Evolutionary conservation across 2,888 invertebrate species (phyloP).

Genomic region (Mycalesis mineus): DNA sequence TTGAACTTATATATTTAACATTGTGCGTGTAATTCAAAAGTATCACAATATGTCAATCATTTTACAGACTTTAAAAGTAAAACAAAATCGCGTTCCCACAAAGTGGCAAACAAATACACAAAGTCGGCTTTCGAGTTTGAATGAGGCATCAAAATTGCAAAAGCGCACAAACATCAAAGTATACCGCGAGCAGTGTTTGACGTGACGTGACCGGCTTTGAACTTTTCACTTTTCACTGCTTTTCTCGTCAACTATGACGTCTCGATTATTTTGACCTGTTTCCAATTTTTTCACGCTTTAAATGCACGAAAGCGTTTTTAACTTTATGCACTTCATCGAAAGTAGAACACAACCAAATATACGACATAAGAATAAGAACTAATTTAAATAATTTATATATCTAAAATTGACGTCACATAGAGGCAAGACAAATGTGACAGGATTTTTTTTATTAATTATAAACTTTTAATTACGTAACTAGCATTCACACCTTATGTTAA

Average conservation of each 20-base stretch:
- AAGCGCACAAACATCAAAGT: conserved; percentile 4
- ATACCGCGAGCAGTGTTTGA: conserved; percentile 13
- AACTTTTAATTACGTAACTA: too few relatives aligned
- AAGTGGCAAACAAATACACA: not conserved
- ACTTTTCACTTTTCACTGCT: conserved; percentile 13
- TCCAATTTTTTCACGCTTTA: not conserved
- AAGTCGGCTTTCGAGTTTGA: conserved; percentile 1
- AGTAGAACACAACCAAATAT: too few relatives aligned
- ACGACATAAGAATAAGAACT: too few relatives aligned
- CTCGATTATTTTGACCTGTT: not conserved
- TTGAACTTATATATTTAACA: not conserved
- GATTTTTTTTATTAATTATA: too few relatives aligned
- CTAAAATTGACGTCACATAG: too few relatives aligned
- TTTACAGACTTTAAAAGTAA: conserved; percentile 1
- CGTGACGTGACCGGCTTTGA: conserved; percentile 22
- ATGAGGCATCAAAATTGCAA: not conserved
- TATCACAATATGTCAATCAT: not conserved
- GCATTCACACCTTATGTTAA: too few relatives aligned
- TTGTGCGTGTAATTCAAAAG: not conserved
- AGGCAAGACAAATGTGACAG: too few relatives aligned
- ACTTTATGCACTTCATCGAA: too few relatives aligned
- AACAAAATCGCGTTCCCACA: not conserved
- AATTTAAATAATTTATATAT: too few relatives aligned
- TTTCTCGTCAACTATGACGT: not conserved
- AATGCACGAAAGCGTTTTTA: too few relatives aligned